phyloP scores from a whole-genome alignment of 2,113 vertebrate species.

The Girardinichthys multiradiatus region DNA sequence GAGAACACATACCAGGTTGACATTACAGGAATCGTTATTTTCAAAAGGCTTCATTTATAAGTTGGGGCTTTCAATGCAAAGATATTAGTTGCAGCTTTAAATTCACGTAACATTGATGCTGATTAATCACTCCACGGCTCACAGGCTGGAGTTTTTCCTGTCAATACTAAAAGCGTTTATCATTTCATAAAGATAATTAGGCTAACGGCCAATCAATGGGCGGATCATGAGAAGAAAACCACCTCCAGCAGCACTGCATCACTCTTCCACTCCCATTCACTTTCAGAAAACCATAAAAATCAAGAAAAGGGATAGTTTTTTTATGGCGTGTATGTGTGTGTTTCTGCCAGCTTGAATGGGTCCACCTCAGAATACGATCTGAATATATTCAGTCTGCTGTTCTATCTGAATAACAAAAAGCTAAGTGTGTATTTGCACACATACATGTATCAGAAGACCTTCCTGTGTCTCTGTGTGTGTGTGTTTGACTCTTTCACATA shows the following conservation, averaged over 20 bases:
- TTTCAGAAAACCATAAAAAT: conserved; percentile 18
- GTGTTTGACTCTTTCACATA: conserved; percentile 42
- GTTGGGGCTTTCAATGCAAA: neutral
- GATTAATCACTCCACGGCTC: neutral
- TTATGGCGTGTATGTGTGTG: conserved; percentile 2
- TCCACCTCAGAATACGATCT: conserved; percentile 74
- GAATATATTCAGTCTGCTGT: conserved; percentile 74
- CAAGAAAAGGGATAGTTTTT: neutral
- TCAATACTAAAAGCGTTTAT: conserved; percentile 69
- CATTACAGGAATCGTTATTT: neutral
- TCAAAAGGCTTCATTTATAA: neutral
- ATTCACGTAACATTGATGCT: neutral
- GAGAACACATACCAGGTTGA: neutral
- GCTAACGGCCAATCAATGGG: conserved; percentile 66
- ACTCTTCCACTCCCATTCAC: conserved; percentile 9
- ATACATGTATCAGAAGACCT: conserved; percentile 9
- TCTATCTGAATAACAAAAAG: conserved; percentile 75
- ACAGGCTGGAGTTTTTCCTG: conserved; percentile 41
- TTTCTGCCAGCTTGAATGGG: conserved; percentile 41
- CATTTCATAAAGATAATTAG: conserved; percentile 71
- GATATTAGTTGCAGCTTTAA: neutral
- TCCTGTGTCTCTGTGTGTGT: conserved; percentile 12
- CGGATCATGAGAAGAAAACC: conserved; percentile 20
- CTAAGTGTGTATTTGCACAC: conserved; percentile 39
- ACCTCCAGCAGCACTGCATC: conserved; percentile 33